Conservation (phyloP, 2,888 invertebrate genomes). For the Pterostichus madidus region DNA sequence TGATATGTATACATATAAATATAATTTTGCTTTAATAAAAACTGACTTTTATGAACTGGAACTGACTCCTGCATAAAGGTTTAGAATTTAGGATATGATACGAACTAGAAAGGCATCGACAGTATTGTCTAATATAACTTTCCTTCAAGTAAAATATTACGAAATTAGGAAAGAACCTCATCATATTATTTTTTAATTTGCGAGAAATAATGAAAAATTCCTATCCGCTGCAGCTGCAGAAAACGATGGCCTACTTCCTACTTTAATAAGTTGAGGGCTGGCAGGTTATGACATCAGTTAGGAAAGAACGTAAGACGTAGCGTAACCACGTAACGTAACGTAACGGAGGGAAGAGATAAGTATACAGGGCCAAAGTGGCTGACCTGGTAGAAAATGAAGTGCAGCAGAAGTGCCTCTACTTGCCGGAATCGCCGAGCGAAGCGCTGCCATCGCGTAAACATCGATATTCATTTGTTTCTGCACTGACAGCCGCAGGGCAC, state of each 20-base stretch:
- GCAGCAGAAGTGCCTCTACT: not conserved
- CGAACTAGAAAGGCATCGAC: too few relatives aligned
- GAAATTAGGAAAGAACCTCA: not conserved
- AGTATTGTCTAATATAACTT: too few relatives aligned
- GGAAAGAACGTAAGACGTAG: not conserved
- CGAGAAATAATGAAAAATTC: not conserved
- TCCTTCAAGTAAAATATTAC: not conserved
- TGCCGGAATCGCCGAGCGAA: conserved; percentile 2
- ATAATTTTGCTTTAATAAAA: too few relatives aligned
- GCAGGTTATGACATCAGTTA: conserved; percentile 9
- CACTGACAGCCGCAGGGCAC: not conserved
- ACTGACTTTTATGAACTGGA: too few relatives aligned
- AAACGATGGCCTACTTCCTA: not conserved
- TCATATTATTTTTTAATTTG: conserved; percentile 14
- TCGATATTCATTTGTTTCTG: conserved; percentile 18
- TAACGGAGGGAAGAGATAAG: conserved; percentile 4
- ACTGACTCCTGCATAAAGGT: too few relatives aligned
- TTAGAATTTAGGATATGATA: too few relatives aligned
- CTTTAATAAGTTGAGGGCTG: not conserved
- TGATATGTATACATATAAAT: too few relatives aligned
- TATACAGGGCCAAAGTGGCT: conserved; percentile 10
- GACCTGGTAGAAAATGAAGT: conserved; percentile 29
- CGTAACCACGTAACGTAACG: not conserved
- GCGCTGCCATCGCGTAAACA: conserved; percentile 27
- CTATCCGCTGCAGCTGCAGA: not conserved